phyloP scores from a whole-genome alignment of 2,888 invertebrate genomes.

The Aspidiotus destructor region DNA sequence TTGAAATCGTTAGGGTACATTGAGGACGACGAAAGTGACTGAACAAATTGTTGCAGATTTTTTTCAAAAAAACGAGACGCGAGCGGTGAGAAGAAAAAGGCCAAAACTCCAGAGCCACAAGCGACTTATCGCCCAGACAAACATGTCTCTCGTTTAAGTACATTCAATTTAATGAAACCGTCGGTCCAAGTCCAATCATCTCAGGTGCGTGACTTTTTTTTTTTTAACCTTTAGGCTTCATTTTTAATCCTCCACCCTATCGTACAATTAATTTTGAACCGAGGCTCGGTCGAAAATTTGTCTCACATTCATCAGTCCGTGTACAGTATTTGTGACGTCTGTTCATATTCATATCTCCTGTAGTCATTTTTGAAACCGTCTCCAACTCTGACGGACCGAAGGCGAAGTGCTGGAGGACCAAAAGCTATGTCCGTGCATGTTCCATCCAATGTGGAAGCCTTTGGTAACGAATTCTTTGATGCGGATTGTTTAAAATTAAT shows the following conservation, averaged over 20 bases:
- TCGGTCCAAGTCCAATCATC: conserved; percentile 43
- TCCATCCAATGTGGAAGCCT: conserved; percentile 63
- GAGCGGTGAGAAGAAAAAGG: conserved; percentile 59
- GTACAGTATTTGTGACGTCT: too few species aligned
- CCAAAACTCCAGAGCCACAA: conserved; percentile 59
- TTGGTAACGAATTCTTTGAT: conserved; percentile 80
- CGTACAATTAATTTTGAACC: too few species aligned
- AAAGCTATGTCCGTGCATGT: conserved; percentile 62
- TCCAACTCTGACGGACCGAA: conserved; percentile 53
- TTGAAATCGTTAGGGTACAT: too few species aligned
- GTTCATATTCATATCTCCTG: conserved; percentile 34
- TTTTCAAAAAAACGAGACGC: conserved; percentile 70
- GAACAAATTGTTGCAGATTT: conserved; percentile 50
- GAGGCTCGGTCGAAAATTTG: conserved; percentile 5
- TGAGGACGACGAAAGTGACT: neutral
- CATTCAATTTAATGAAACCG: conserved; percentile 34
- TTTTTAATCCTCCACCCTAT: neutral
- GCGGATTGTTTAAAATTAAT: conserved; percentile 78
- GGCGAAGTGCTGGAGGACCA: conserved; percentile 49
- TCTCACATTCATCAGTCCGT: neutral
- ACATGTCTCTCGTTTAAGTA: conserved; percentile 22
- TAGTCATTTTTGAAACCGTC: conserved; percentile 54
- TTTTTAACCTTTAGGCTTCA: neutral
- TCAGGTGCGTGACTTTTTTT: conserved; percentile 39
- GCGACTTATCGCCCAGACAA: conserved; percentile 18